Conservation (phyloP, 2,797 vertebrate genomes). For the Enteromius fasciolatus region DNA sequence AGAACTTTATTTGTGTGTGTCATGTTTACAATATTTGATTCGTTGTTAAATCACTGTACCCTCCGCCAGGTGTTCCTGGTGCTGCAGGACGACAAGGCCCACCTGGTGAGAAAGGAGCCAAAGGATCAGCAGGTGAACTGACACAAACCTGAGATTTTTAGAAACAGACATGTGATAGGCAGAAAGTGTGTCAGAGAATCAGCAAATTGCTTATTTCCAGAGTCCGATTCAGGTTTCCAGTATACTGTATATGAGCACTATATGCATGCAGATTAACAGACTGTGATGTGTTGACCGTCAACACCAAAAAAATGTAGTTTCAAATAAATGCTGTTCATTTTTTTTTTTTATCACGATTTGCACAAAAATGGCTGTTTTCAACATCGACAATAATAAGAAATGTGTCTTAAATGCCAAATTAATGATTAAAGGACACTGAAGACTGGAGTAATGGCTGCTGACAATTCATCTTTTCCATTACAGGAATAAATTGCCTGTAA, state of each 20-base stretch:
- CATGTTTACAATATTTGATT: background rate
- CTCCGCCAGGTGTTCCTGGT: constrained; percentile 83
- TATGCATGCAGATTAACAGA: background rate
- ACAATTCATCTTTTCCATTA: background rate
- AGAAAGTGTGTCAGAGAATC: background rate
- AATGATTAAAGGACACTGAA: background rate
- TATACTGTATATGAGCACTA: background rate
- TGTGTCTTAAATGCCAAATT: background rate
- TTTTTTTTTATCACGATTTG: background rate
- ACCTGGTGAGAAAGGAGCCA: constrained; percentile 85
- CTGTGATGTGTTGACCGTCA: background rate
- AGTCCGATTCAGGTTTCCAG: background rate
- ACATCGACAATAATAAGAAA: background rate
- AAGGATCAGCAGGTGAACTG: constrained; percentile 84
- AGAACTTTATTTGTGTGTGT: background rate
- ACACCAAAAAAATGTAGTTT: background rate
- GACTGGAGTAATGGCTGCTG: background rate
- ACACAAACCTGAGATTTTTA: background rate
- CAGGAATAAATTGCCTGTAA: background rate
- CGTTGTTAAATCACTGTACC: constrained; percentile 38
- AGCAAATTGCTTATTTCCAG: background rate
- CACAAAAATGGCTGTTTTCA: background rate
- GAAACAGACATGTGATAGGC: background rate
- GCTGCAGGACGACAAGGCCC: constrained; percentile 80
- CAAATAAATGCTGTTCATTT: background rate